Evolutionary conservation across 2,888 invertebrate species (phyloP), one percentile per base, ranked within the genome.

Genomic region (Chrysomela aeneicollis): DNA sequence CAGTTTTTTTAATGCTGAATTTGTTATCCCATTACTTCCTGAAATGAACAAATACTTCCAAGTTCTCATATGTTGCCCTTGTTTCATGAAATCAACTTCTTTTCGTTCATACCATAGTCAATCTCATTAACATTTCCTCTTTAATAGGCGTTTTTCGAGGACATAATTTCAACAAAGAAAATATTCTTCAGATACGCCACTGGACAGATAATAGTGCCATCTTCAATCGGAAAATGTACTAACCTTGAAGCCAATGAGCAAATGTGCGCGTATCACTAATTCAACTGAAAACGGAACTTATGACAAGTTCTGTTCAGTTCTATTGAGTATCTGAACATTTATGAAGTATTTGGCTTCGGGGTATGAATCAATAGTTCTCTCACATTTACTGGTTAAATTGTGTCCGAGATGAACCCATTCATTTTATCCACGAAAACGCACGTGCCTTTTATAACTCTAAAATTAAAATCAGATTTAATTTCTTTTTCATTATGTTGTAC

Each of bases 361-460:
- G 42, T 42, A 59, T n/a, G 50, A 15, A 59, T n/a, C n/a, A n/a
- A 9, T 50, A 37, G 60, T 75, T 79, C 78, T 78, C 79, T 78
- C 79, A 72, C 75, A 71, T 78, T 78, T 78, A 78, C 78, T 74
- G 67, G 69, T 77, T 79, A 79, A 79, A 79, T 79, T 75, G 70
- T 74, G 66, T 72, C 73, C 68, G 78, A 79, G 79, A 78, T 73
- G 76, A 78, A 75, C 77, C 73, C 53, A 55, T 46, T 50, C 18
- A 50, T 42, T 37, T 26, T 19, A 49, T 12, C 46, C 17, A n/a
- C 51, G n/a, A 51, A 62, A 42, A 37, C 57, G 60, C 52, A 61
- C 65, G 70, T 70, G 70, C 64, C 66, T 71, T n/a, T n/a, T 66
- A 66, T 68, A 68, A 47, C 55, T 59, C 63, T 63, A 60, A 64